A percentile compares a stretch with the other conserved stretches of the same genome.
These are phyloP conservation scores for Zosterops lateralis DNA, from an alignment of 2,113 vertebrate genomes.

Conservation along the genomic window DNA sequence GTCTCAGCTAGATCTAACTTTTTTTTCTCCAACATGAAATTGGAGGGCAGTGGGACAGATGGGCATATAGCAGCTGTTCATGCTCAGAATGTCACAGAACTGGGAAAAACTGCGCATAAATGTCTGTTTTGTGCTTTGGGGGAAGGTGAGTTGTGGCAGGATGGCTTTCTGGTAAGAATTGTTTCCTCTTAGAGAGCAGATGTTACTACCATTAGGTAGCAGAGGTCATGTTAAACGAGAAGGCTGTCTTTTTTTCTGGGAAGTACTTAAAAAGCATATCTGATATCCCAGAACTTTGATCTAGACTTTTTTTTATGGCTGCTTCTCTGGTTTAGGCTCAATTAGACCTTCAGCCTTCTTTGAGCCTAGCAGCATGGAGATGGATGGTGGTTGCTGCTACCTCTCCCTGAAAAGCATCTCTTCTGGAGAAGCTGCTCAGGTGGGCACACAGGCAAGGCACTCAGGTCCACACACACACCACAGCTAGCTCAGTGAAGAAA, in stretches of 20 bases:
- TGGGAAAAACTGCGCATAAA: neutral
- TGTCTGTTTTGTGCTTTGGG: neutral
- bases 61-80: neutral
- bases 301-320: neutral
- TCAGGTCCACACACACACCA: neutral
- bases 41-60: neutral
- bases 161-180: neutral
- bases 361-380: neutral
- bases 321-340: neutral
- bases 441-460: neutral
- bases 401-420: neutral
- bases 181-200: neutral
- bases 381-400: neutral
- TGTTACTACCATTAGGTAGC: neutral
- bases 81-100: neutral
- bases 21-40: accelerated
- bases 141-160: neutral
- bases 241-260: neutral
- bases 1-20: neutral
- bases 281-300: neutral
- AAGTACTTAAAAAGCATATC: neutral
- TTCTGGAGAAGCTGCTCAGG: neutral
- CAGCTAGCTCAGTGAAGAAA: neutral
- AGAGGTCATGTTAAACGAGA: accelerated
- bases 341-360: neutral